phyloP scores from a whole-genome alignment of 1,140 invertebrate species.

The Megalonaias nervosa region DNA sequence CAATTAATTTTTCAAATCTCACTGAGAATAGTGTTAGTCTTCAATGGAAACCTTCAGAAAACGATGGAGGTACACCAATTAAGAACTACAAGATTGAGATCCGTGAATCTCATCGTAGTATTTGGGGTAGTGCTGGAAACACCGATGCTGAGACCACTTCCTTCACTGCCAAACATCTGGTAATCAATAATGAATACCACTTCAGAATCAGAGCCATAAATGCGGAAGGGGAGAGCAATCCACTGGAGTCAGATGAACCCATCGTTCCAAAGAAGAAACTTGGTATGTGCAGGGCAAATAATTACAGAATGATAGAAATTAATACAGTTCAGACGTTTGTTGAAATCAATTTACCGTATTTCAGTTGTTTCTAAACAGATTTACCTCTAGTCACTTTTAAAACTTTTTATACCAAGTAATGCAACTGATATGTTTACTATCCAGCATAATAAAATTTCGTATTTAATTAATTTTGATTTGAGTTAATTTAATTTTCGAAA shows the following conservation, averaged over 20 bases:
- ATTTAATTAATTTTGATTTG: no score
- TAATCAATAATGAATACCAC: conserved; percentile 90
- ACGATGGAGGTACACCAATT: conserved; percentile 93
- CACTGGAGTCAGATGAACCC: conserved; percentile 87
- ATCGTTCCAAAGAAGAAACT: conserved; percentile 62
- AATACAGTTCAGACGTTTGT: no score
- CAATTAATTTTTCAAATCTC: conserved; percentile 87
- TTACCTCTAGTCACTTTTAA: no score
- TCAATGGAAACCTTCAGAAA: conserved; percentile 88
- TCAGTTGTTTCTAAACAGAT: no score
- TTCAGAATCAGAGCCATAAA: conserved; percentile 92
- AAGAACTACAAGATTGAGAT: conserved; percentile 97
- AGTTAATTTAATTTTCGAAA: no score
- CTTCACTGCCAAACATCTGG: conserved; percentile 81
- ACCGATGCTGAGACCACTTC: conserved; percentile 59
- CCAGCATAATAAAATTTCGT: no score
- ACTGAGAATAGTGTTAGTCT: conserved; percentile 92
- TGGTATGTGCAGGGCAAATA: conserved; percentile 38
- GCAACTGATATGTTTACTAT: no score
- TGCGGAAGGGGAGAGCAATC: conserved; percentile 81
- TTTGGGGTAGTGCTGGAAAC: conserved; percentile 88
- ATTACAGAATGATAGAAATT: background rate
- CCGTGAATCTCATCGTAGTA: conserved; percentile 79
- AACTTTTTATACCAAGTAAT: no score
- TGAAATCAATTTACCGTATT: no score